Conservation (phyloP, 1,140 invertebrate species). For the Antheraea mylitta region DNA sequence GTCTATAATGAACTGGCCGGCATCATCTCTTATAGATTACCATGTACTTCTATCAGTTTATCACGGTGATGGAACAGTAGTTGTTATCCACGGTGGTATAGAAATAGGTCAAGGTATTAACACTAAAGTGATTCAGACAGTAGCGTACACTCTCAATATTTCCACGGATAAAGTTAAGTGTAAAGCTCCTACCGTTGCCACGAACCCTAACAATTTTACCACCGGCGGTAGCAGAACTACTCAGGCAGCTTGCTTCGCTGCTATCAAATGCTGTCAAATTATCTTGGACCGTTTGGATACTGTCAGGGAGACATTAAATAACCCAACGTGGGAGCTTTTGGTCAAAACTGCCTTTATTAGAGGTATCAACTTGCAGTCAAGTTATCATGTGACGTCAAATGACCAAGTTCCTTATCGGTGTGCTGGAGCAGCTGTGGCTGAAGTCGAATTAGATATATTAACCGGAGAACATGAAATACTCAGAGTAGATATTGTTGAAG, state of each 20-base stretch:
- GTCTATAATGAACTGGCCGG: conserved; percentile 30
- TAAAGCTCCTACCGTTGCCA: conserved; percentile 82
- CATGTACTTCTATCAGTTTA: conserved; percentile 86
- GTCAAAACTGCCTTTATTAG: conserved; percentile 77
- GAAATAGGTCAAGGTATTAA: conserved; percentile 93
- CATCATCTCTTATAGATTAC: conserved; percentile 56
- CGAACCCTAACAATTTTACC: conserved; percentile 80
- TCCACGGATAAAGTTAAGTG: conserved; percentile 83
- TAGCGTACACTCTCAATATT: conserved; percentile 85
- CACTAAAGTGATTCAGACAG: conserved; percentile 86
- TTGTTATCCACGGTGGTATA: conserved; percentile 87
- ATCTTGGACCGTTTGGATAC: conserved; percentile 81
- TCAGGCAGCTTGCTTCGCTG: conserved; percentile 76
- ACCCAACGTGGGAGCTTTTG: conserved; percentile 82
- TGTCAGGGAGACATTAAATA: conserved; percentile 76
- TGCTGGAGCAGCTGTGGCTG: conserved; percentile 81
- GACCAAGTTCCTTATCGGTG: conserved; percentile 80
- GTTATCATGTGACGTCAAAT: conserved; percentile 79
- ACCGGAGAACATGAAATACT: conserved; percentile 86
- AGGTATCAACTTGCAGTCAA: conserved; percentile 82
- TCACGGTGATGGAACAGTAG: conserved; percentile 87
- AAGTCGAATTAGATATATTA: conserved; percentile 88
- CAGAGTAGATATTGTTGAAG: conserved; percentile 88
- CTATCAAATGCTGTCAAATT: conserved; percentile 83
- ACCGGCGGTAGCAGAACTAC: conserved; percentile 82